phyloP scores from a whole-genome alignment of 2,797 vertebrate genomes.

The Thunnus albacares region DNA sequence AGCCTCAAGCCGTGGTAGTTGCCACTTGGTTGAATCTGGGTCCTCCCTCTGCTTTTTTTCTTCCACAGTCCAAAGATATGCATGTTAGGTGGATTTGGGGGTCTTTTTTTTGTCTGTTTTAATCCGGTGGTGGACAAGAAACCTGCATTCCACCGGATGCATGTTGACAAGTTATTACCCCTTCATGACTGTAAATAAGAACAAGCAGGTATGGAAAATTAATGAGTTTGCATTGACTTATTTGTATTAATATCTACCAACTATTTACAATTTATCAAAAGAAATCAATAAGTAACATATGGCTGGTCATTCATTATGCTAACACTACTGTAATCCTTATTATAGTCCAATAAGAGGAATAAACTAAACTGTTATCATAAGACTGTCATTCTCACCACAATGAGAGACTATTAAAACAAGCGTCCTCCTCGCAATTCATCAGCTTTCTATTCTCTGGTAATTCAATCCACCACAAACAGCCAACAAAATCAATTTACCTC shows the following conservation, averaged over 20 bases:
- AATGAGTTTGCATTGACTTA: background rate
- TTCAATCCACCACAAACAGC: conserved; percentile 42
- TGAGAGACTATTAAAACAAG: conserved; percentile 12
- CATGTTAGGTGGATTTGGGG: background rate
- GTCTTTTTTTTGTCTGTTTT: background rate
- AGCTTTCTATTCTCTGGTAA: conserved; percentile 27
- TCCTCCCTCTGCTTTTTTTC: background rate
- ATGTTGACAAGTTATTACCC: background rate
- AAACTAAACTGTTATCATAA: conserved; percentile 2
- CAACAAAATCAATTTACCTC: conserved; percentile 54
- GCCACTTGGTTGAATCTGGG: background rate
- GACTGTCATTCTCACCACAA: conserved; percentile 15
- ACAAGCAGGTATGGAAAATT: background rate
- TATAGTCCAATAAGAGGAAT: background rate
- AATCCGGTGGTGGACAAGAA: background rate
- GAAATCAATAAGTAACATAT: background rate
- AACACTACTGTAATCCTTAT: background rate
- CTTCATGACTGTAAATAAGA: background rate
- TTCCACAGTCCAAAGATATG: background rate
- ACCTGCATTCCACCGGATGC: background rate
- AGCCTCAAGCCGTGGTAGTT: background rate
- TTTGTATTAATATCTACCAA: background rate
- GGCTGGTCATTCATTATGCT: no score
- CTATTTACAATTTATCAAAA: background rate
- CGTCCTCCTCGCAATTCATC: conserved; percentile 5